These are phyloP conservation scores for Agrochola lota DNA, from an alignment of 2,888 invertebrate species.

Conservation along the genomic window DNA sequence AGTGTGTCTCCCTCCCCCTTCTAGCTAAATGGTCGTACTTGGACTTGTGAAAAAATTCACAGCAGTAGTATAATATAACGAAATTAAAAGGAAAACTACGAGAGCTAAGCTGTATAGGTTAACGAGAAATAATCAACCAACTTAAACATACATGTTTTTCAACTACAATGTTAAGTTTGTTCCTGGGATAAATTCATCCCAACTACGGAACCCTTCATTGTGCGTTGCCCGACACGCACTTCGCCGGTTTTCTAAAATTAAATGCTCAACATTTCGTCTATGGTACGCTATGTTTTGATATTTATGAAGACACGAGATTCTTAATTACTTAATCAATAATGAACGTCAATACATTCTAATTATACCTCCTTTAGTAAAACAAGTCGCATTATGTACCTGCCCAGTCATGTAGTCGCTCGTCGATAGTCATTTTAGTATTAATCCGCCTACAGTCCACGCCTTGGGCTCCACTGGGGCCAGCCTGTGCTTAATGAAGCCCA, in stretches of 20 bases:
- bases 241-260: background rate
- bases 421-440: background rate
- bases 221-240: no score
- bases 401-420: background rate
- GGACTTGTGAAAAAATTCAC: no score
- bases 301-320: background rate
- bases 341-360: background rate
- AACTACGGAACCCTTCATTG: no score
- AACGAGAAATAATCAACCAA: no score
- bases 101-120: no score
- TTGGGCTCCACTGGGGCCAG: background rate
- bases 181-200: no score
- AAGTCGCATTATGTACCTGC: background rate
- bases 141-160: no score
- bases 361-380: background rate
- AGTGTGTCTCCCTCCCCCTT: no score
- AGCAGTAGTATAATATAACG: no score
- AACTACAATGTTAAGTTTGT: no score
- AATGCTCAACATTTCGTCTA: background rate
- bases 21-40: no score
- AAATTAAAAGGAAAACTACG: no score
- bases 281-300: background rate
- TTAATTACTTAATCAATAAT: background rate
- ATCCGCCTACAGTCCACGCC: background rate
- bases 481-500: conserved; percentile 15